Base-by-base conservation (phyloP, 1,140 invertebrate species). In the Acromyrmex charruanus region DNA sequence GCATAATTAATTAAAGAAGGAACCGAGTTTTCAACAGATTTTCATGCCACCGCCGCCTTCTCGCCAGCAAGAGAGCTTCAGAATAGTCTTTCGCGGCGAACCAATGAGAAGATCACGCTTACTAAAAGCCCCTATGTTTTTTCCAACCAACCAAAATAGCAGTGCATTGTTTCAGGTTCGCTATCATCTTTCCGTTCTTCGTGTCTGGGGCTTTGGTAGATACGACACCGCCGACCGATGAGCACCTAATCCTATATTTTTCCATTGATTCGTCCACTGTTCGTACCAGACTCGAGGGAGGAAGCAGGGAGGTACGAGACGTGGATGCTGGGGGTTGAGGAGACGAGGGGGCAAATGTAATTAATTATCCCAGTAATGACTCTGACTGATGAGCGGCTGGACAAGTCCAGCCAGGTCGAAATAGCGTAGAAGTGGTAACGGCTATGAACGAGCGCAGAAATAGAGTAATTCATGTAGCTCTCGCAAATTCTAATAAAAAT, bases 331-430 rank as follows among this genome's bases (percentile, higher is more conserved):
- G 87, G 80, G 89, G 87, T 82, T 88, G 94, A 92, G 92, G 93
- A 93, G 93, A 91, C 92, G 93, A 93, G 93, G 93, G 92, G 93
- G 93, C 92, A 95, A 95, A 95, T 95, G 95, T 95, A 95, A 95
- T 95, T 95, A 95, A 95, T 95, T 95, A 95, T 95, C 94, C 94
- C 95, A 92, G 95, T 95, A 95, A 95, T 95, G 95, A 95, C 94
- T 95, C 95, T 95, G 95, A 95, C 95, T 95, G 95, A 95, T 95
- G 95, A 95, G 95, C 95, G 94, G 93, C 93, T 93, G 94, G 94
- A 95, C 95, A 95, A 95, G 94, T 95, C 94, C 94, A 94, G 94
- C 93, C 92, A 93, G 93, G 93, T 94, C 92, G 93, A 92, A 95
- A 95, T 95, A 95, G 94, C 93, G 89, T 88, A 92, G 92, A 92